phyloP scores from a whole-genome alignment of 2,113 vertebrate species.

The Bettongia penicillata region DNA sequence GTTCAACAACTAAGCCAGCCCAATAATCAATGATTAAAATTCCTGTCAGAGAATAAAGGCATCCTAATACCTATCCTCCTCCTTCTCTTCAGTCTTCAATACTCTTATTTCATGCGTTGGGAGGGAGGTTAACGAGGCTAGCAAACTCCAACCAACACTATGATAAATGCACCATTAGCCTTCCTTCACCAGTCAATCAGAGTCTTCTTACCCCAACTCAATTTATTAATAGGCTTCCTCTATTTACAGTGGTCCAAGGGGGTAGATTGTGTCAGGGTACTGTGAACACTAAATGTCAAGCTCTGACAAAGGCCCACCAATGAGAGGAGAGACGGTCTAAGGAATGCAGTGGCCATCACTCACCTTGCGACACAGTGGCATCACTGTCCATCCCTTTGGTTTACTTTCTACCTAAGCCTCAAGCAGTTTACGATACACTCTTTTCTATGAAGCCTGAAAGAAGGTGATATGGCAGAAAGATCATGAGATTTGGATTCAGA shows the following conservation, averaged over 20 bases:
- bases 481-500: neutral
- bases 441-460: neutral
- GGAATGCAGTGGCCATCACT: neutral
- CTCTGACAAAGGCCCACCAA: constrained; percentile 38
- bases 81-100: constrained; percentile 64
- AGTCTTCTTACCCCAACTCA: constrained; percentile 64
- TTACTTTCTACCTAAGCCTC: neutral
- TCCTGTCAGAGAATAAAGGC: constrained; percentile 58
- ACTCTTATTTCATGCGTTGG: constrained; percentile 53
- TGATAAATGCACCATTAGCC: constrained; percentile 72
- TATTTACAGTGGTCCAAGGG: constrained; percentile 62
- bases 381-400: neutral
- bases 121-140: constrained; percentile 55
- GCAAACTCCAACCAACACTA: constrained; percentile 49
- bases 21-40: constrained; percentile 71
- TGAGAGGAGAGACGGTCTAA: constrained; percentile 1
- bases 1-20: constrained; percentile 21
- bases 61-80: constrained; percentile 60
- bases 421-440: neutral
- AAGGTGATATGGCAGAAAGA: neutral
- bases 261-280: constrained; percentile 57
- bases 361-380: neutral
- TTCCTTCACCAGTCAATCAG: constrained; percentile 69
- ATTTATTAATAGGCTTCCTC: constrained; percentile 75
- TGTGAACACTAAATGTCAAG: constrained; percentile 55